Base-by-base conservation (phyloP, 2,888 invertebrate species). In the Monoplex corrugatus region DNA sequence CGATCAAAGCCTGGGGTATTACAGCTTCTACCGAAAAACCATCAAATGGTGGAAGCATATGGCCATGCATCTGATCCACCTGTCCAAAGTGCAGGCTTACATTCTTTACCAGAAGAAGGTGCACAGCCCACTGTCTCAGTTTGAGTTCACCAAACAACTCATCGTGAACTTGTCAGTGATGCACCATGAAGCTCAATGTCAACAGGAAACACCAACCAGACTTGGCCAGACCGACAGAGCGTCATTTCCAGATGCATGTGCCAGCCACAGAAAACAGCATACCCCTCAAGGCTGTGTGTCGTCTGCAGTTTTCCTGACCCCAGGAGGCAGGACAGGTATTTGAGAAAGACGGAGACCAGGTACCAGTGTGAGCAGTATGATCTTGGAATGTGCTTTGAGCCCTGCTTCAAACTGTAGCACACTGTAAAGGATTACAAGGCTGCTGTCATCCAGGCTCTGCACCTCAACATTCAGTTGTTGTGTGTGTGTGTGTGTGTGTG, bases 351-450 rank as follows among this genome's bases (percentile, higher is more conserved):
- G 44, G 63, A 86, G 19, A 57, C 86, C 23, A 40, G 13, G 8
- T 90, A 88, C 63, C 38, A 86, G 43, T 90, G 90, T 86, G 28
- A 43, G 23, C 86, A 80, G 8, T 86, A 86, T 44, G 57, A 80
- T 75, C 84, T 88, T 23, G 68, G 85, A 8, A 32, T 89, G 45
- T 89, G 86, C 35, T 80, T 89, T 57, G 38, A 82, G 40, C 89
- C 89, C 0, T 89, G 87, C 35, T 89, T 89, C 68, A 45, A 87
- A 85, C 23, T 88, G 63, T 90, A 23, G 23, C 90, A 88, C 32
- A 68, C 86, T 10, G 40, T 72, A 0, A 44, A 87, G 45, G 87
- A 84, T 23, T 84, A 57, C 72, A 83, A 40, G 40, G 43, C 32
- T n/a, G n/a, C 50, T 43, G 13, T 83, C 19, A 72, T 72, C 72